A percentile compares a stretch with the other conserved stretches of the same genome.
These are phyloP conservation scores for Grammomys dolichurus DNA, from an alignment of 2,113 vertebrate species.

Conservation along the genomic window DNA sequence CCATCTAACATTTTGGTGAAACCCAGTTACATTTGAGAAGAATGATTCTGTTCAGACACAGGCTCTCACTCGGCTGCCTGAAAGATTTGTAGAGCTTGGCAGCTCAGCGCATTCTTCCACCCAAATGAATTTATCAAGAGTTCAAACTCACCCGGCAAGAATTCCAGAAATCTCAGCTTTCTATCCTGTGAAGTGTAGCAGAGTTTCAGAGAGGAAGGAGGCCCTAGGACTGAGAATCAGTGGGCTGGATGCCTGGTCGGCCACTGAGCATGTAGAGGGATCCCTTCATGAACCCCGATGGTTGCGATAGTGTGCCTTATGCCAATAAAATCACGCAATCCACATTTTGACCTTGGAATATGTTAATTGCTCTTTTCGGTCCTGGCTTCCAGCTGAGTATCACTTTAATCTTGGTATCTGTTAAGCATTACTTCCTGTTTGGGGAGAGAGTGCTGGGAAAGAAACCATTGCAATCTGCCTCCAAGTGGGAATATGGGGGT, in stretches of 20 bases:
- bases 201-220: constrained; percentile 8
- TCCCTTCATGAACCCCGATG: background rate
- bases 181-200: constrained; percentile 46
- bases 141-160: constrained; percentile 46
- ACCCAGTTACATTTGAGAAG: too few species aligned
- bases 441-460: background rate
- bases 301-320: background rate
- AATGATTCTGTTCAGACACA: constrained; percentile 68
- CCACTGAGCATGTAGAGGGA: background rate
- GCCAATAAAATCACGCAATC: constrained; percentile 28
- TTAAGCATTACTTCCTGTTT: constrained; percentile 25
- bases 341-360: constrained; percentile 49
- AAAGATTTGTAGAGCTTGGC: constrained; percentile 69
- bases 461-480: background rate
- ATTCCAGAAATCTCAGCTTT: constrained; percentile 71
- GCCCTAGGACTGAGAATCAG: background rate
- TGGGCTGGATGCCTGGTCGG: background rate
- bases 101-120: constrained; percentile 64
- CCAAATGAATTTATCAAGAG: constrained; percentile 59
- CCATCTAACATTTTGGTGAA: constrained; percentile 25
- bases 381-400: background rate
- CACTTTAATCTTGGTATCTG: background rate
- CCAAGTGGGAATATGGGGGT: background rate
- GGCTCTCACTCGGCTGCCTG: constrained; percentile 49
- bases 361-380: background rate